Evolutionary conservation across 1,140 invertebrate genomes (phyloP), one percentile per base, ranked within the genome.

Genomic region (Oedothorax gibbosus): DNA sequence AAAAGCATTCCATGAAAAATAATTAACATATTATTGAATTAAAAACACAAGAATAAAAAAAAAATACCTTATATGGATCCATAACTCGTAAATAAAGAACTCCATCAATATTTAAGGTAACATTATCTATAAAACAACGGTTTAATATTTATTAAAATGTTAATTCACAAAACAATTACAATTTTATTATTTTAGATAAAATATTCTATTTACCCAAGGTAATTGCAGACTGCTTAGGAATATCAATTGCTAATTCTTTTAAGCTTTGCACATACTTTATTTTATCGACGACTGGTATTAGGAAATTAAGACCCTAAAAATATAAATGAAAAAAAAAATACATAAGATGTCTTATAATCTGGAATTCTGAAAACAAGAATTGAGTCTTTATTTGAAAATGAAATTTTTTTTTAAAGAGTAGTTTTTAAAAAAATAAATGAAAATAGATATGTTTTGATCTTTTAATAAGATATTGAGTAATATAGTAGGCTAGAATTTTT

Each of bases 161-260:
- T 35, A 35, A 35, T 35, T 1, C 35, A 35, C 35, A 35, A 35
- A 35, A 35, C 35, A 35, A 35, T 35, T 1, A 2, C 1, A 35
- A 2, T 35, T 35, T 5, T 2, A 35, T 35, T 72, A 21, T 66
- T 66, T 66, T 7, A 56, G 7, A 73, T 56, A 54, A 73, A 57
- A 57, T n/a, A n/a, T 12, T 73, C 3, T 35, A 7, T 78, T 87
- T 90, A 94, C 93, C 94, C 89, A 94, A 93, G 18, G 99, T 99
- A 87, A 99, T 98, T 53, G 98, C 99, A 90, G 96, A 97, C 90
- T 99, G 99, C 90, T 99, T 95, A 0, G 99, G 98, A 75, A 99
- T 97, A 92, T 99, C 98, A 88, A 99, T 99, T 0, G 98, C 97
- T 86, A 99, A 97, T 96, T 99, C 99, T 91, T 99, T 99, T 9